Conservation (phyloP, 2,113 vertebrate genomes). For the Neogobius melanostomus region DNA sequence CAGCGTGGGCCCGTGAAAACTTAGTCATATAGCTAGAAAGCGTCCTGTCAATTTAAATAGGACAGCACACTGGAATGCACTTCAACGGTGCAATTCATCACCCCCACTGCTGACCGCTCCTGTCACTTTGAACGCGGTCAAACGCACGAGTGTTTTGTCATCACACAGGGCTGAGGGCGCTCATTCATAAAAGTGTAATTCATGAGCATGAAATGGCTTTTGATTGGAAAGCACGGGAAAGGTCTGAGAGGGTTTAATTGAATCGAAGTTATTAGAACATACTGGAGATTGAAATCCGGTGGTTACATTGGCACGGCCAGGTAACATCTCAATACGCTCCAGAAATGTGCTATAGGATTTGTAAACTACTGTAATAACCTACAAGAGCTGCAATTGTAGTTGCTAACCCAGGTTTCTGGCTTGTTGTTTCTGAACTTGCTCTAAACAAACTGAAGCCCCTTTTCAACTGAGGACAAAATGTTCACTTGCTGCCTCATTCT, state of each 20-base stretch:
- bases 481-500: not conserved
- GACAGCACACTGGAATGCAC: constrained; percentile 40
- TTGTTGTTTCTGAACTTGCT: not conserved
- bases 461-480: not conserved
- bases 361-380: not conserved
- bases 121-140: constrained; percentile 34
- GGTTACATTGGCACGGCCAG: not conserved
- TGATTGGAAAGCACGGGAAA: constrained; percentile 23
- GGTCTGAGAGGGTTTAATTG: constrained; percentile 27
- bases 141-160: constrained; percentile 64
- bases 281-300: constrained; percentile 32
- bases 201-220: constrained; percentile 58
- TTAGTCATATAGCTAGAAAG: constrained; percentile 57
- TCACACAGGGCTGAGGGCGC: constrained; percentile 33
- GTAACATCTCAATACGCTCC: not conserved
- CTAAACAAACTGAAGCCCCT: not conserved
- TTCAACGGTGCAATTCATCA: constrained; percentile 52
- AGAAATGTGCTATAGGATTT: not conserved
- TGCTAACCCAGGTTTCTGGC: not conserved
- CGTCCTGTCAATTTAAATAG: constrained; percentile 63
- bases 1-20: constrained; percentile 25
- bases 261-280: constrained; percentile 38
- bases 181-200: constrained; percentile 61
- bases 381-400: not conserved
- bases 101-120: constrained; percentile 42